These are phyloP conservation scores for Alcedo quadribrachys DNA, from an alignment of 2,797 vertebrate species.

Conservation along the genomic window DNA sequence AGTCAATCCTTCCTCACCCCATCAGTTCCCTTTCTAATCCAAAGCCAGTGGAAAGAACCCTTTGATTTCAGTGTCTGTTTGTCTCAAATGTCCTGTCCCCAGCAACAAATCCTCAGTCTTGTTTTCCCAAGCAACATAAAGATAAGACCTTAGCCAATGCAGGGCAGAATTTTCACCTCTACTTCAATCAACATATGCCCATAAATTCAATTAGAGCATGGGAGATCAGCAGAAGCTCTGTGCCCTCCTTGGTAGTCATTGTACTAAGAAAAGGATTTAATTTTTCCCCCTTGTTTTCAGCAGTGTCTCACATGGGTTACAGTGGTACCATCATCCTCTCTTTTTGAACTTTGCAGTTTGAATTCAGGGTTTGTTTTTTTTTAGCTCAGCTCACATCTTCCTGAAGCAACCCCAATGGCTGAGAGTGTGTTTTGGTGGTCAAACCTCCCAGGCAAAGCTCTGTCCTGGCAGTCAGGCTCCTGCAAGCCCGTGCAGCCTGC, in stretches of 20 bases:
- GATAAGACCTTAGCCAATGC: background rate
- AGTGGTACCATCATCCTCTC: background rate
- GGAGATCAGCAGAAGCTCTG: background rate
- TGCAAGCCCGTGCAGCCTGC: background rate
- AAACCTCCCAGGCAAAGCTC: background rate
- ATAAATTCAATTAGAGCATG: background rate
- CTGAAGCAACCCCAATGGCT: background rate
- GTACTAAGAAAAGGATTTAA: background rate
- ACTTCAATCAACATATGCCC: background rate
- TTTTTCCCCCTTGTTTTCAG: background rate
- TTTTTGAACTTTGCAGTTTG: background rate
- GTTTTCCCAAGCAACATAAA: background rate
- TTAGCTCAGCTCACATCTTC: background rate
- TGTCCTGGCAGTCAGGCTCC: background rate
- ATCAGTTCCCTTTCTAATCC: background rate
- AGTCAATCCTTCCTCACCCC: background rate
- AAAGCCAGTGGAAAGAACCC: background rate
- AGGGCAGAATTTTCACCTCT: background rate
- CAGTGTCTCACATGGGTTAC: background rate
- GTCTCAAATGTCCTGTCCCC: background rate
- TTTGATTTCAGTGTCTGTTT: background rate
- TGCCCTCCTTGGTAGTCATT: background rate
- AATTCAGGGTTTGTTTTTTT: background rate
- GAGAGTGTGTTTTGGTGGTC: background rate
- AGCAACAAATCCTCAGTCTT: background rate